Evolutionary conservation across 2,113 vertebrate genomes (phyloP).

Genomic region (Lophura nycthemera): DNA sequence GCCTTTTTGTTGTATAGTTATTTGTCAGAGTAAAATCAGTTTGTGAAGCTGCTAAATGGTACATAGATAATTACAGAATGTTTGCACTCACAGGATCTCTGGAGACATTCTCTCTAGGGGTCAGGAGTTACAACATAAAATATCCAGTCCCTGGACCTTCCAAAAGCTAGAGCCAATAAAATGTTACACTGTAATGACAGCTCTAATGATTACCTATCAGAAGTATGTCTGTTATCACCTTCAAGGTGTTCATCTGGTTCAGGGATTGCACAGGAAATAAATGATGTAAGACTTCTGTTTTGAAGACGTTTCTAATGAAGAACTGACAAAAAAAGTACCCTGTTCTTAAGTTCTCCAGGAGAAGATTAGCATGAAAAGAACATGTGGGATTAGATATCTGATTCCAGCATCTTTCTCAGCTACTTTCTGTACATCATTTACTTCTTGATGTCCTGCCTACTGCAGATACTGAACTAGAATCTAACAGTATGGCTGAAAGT

Average conservation of each 20-base stretch:
- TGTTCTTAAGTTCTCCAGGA: not conserved
- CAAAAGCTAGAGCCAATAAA: not conserved
- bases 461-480: not conserved
- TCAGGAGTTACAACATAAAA: not conserved
- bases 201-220: not conserved
- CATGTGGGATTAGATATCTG: accelerated
- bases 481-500: not conserved
- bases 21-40: not conserved
- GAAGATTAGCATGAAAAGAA: not conserved
- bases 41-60: not conserved
- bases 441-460: not conserved
- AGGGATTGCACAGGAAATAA: not conserved
- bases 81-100: not conserved
- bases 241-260: not conserved
- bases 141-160: not conserved
- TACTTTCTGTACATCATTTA: not conserved
- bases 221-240: not conserved
- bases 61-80: not conserved
- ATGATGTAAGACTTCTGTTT: not conserved
- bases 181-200: not conserved
- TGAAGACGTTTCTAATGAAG: not conserved
- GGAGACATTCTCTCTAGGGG: not conserved
- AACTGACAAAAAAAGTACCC: not conserved
- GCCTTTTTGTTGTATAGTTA: not conserved
- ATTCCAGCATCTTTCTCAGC: not conserved